A percentile compares a stretch with the other conserved stretches of the same genome.
Evolutionary conservation across 2,113 vertebrate species (phyloP).

Genomic region (Rallus limicola): DNA sequence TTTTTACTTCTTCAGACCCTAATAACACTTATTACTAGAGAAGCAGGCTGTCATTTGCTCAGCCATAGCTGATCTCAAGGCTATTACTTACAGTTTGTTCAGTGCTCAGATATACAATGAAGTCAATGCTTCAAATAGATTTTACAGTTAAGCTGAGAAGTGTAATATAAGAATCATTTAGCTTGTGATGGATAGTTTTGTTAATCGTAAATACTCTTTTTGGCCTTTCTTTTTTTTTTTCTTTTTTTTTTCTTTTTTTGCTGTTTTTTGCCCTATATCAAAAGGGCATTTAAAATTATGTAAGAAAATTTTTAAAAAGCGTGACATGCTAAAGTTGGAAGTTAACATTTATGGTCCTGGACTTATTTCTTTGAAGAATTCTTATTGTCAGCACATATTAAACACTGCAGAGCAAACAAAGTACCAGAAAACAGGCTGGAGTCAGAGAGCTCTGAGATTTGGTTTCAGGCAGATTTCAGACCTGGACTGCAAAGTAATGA

Average conservation of each 20-base stretch:
- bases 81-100: background rate
- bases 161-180: background rate
- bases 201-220: background rate
- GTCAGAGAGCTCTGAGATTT: background rate
- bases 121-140: background rate
- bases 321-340: background rate
- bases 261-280: background rate
- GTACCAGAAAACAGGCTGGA: background rate
- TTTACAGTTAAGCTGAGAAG: conserved; percentile 1
- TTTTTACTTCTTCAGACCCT: background rate
- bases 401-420: background rate
- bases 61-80: background rate
- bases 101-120: background rate
- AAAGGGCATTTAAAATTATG: background rate
- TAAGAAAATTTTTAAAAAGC: background rate
- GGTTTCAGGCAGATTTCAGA: background rate
- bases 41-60: background rate
- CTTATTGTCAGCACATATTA: background rate
- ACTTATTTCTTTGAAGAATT: background rate
- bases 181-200: background rate
- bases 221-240: background rate
- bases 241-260: background rate
- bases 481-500: background rate
- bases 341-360: background rate
- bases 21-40: background rate